Evolutionary conservation across 1,140 invertebrate genomes (phyloP), one percentile per base, ranked within the genome.

Genomic region (Sminthurides bifidus): DNA sequence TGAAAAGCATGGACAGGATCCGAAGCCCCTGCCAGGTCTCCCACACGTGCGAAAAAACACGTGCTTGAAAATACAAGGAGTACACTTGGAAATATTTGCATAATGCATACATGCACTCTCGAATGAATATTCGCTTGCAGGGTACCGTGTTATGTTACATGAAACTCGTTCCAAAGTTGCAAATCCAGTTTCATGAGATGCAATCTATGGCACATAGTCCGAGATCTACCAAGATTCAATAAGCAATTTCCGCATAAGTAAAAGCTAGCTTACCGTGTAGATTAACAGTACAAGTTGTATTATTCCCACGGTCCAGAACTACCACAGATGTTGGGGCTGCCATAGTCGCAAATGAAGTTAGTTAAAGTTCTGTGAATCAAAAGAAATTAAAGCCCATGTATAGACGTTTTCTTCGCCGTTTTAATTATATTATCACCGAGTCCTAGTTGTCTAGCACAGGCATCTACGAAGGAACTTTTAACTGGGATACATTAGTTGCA

Each of bases 231-330:
- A 35, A 35, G 33, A 10, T 10, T 35, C n/a, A 35, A 35, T 35
- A 10, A 46, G 5, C n/a, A 50, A 44, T 37, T 1, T 21, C n/a
- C n/a, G n/a, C n/a, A n/a, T n/a, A n/a, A n/a, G n/a, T 26, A 41
- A 65, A 37, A 12, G 14, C 27, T 53, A 59, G 76, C 81, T 83
- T 79, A 89, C 86, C 85, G 75, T 91, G 87, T 76, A 91, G 79
- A 78, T 92, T 91, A 72, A 92, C 87, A 67, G 87, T 91, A 75
- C 87, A 90, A 70, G 88, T 91, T 72, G 88, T 92, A 77, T 92
- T 92, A 75, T 92, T 92, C 72, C 87, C 87, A 73, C 88, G 82
- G 76, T 92, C 87, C 68, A 92, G 79, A 68, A 90, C 84, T 70
- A 91, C 86, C 74, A 91, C 87, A 79, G 85, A 88, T 65, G 87